Conservation (phyloP, 2,888 invertebrate species). For the Leucania comma region DNA sequence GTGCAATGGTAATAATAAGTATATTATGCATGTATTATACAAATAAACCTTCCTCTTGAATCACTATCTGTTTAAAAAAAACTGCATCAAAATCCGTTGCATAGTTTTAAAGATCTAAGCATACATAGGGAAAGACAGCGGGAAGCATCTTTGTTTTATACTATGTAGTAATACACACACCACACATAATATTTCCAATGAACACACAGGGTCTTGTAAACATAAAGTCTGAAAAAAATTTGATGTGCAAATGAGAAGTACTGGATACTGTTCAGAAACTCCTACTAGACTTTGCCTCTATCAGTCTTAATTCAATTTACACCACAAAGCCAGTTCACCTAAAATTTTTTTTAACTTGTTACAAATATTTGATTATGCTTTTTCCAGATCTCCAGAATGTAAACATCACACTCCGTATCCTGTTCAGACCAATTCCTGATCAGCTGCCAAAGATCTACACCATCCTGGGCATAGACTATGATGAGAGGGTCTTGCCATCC, state of each 20-base stretch:
- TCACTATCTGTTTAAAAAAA: too few species aligned
- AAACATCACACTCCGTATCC: constrained; percentile 99
- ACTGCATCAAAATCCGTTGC: too few species aligned
- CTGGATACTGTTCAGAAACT: neutral
- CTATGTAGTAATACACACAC: neutral
- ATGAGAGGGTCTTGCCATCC: constrained; percentile 99
- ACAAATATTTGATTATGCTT: neutral
- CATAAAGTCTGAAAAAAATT: neutral
- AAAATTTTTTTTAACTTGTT: neutral
- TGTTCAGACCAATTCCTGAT: constrained; percentile 98
- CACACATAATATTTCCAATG: neutral
- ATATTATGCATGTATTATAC: too few species aligned
- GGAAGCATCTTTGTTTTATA: too few species aligned
- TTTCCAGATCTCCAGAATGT: constrained; percentile 99
- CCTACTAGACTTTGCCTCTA: neutral
- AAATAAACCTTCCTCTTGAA: too few species aligned
- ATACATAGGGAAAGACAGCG: too few species aligned
- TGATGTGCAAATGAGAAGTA: neutral
- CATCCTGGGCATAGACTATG: constrained; percentile 99
- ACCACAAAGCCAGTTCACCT: neutral
- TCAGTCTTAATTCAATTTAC: neutral
- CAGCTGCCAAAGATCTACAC: constrained; percentile 98
- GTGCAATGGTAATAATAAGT: too few species aligned
- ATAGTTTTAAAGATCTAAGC: too few species aligned
- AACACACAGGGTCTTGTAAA: neutral